These are phyloP conservation scores for Dicentrarchus labrax DNA, from an alignment of 2,113 vertebrate genomes.

Conservation along the genomic window DNA sequence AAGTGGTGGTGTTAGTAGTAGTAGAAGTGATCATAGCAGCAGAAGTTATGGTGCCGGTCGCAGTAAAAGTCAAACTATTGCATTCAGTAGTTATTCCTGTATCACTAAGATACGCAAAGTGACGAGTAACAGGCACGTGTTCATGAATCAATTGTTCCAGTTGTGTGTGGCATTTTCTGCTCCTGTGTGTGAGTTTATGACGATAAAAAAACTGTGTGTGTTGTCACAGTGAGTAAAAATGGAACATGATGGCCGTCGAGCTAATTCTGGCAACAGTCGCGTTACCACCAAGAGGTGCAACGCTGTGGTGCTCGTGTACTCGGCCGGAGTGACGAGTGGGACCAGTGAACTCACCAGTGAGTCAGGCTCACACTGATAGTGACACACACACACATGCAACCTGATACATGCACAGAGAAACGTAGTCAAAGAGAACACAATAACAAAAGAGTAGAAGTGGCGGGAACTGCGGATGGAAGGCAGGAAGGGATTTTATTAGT, in stretches of 20 bases:
- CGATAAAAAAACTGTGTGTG: constrained; percentile 18
- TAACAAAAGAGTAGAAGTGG: neutral
- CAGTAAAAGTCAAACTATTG: neutral
- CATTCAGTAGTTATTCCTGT: too few relatives aligned
- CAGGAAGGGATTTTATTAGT: too few relatives aligned
- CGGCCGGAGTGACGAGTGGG: constrained; percentile 26
- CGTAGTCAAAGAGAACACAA: neutral
- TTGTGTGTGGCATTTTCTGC: constrained; percentile 15
- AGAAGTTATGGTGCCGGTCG: too few relatives aligned
- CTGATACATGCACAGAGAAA: constrained; percentile 3
- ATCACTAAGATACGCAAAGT: neutral
- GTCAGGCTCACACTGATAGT: constrained; percentile 48
- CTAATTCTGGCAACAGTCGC: constrained; percentile 28
- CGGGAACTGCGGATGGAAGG: too few relatives aligned
- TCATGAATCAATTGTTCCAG: constrained; percentile 4
- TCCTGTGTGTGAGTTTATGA: neutral
- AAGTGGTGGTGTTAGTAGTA: too few relatives aligned
- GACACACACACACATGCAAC: constrained; percentile 14
- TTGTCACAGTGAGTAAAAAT: constrained; percentile 39
- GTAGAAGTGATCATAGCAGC: neutral
- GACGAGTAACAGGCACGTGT: neutral
- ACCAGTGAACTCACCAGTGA: constrained; percentile 53
- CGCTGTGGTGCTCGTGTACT: neutral
- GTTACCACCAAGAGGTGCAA: constrained; percentile 55
- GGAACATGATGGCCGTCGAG: constrained; percentile 8